Conservation (phyloP, 2,797 vertebrate genomes). For the Trachops cirrhosus region DNA sequence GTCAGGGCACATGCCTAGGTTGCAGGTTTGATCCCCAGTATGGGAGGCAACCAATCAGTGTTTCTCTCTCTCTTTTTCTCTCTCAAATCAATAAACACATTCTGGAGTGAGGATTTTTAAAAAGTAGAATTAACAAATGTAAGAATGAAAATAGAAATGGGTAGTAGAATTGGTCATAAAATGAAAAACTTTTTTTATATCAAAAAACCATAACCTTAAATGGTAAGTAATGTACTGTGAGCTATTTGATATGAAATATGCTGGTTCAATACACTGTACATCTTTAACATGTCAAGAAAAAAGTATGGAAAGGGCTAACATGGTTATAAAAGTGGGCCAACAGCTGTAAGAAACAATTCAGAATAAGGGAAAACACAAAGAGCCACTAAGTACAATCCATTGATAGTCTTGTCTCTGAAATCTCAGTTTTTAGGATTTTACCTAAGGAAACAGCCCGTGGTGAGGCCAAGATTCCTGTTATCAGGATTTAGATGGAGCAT, state of each 20-base stretch:
- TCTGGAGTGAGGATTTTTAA: not conserved
- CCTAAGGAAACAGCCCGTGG: not conserved
- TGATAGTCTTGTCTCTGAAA: not conserved
- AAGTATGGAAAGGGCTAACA: not conserved
- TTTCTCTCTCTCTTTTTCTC: not conserved
- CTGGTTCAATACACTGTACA: not conserved
- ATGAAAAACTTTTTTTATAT: not conserved
- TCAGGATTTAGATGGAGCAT: not conserved
- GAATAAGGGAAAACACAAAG: not conserved
- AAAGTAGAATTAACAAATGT: not conserved
- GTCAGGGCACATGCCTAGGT: not conserved
- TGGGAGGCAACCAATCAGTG: not conserved
- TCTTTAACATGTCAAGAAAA: not conserved
- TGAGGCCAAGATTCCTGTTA: not conserved
- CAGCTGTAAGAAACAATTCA: not conserved
- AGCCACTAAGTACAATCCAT: not conserved
- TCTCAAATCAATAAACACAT: not conserved
- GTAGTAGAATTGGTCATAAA: not conserved
- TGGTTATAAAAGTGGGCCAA: not conserved
- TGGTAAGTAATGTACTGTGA: not conserved
- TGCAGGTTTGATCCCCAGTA: not conserved
- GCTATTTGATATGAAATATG: not conserved
- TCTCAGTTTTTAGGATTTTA: not conserved
- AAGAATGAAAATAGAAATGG: not conserved
- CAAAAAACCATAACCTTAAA: not conserved